phyloP scores from a whole-genome alignment of 1,140 invertebrate genomes.

The Apis laboriosa region DNA sequence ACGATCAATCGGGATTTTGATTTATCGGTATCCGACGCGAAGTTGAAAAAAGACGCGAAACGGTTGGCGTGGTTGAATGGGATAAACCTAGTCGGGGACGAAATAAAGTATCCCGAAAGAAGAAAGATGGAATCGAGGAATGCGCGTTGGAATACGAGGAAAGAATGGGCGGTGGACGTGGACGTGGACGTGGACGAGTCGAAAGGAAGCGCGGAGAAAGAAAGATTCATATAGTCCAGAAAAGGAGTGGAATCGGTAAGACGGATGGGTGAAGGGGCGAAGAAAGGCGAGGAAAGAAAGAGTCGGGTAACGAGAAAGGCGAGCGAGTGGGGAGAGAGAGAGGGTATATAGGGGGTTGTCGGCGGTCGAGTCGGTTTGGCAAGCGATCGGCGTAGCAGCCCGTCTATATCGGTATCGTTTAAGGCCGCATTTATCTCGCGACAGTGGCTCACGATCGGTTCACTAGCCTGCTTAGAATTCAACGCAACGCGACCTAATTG shows the following conservation, averaged over 20 bases:
- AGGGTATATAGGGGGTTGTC: conserved; percentile 34
- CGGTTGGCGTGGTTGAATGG: no score
- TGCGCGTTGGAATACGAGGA: not conserved
- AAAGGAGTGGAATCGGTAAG: conserved; percentile 22
- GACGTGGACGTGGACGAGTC: not conserved
- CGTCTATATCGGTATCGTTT: conserved; percentile 80
- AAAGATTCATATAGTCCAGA: conserved; percentile 37
- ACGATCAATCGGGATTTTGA: no score
- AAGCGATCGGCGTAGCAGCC: conserved; percentile 75
- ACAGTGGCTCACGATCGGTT: conserved; percentile 74
- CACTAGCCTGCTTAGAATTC: conserved; percentile 81
- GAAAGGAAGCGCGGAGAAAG: not conserved
- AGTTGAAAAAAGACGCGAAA: no score
- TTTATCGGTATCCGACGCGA: no score
- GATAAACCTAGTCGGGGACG: not conserved
- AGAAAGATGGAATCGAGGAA: not conserved
- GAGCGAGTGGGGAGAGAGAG: not conserved
- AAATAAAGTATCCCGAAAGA: not conserved
- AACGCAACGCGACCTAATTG: conserved; percentile 81
- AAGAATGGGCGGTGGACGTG: not conserved
- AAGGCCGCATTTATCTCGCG: conserved; percentile 78
- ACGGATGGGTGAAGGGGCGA: not conserved
- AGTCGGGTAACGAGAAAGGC: conserved; percentile 40
- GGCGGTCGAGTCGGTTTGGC: conserved; percentile 70
- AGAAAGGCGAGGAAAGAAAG: conserved; percentile 38